A percentile compares a stretch with the other conserved stretches of the same genome.
phyloP scores from a whole-genome alignment of 2,113 vertebrate genomes.

The Plecturocebus donacophilus region DNA sequence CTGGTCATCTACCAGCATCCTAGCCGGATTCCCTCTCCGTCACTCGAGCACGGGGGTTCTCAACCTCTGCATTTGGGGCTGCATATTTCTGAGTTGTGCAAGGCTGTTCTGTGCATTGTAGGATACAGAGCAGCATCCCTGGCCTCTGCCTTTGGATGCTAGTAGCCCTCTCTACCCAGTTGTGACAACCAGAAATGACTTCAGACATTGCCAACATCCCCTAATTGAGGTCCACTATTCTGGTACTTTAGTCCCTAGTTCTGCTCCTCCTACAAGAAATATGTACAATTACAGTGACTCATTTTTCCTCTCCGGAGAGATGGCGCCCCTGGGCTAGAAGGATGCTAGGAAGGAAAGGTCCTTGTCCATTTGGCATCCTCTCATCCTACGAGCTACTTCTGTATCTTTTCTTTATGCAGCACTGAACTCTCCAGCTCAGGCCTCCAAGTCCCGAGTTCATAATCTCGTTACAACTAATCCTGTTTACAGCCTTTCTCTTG shows the following conservation, averaged over 20 bases:
- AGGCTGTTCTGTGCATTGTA: not conserved
- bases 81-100: not conserved
- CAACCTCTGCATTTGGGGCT: no score
- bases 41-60: not conserved
- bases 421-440: not conserved
- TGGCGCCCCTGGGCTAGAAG: not conserved
- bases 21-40: not conserved
- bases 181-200: not conserved
- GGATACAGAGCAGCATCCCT: not conserved
- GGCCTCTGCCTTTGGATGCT: not conserved
- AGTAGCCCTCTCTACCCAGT: not conserved
- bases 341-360: not conserved
- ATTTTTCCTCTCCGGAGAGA: not conserved
- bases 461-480: slow-evolving; percentile 85
- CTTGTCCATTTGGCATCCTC: not conserved
- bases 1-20: not conserved
- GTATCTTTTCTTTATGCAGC: not conserved
- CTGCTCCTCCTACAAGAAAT: not conserved
- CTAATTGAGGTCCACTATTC: not conserved
- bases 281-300: not conserved
- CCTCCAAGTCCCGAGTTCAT: slow-evolving; percentile 65
- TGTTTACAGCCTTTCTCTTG: slow-evolving; percentile 79
- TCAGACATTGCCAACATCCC: not conserved
- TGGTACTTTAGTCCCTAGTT: not conserved
- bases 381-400: not conserved